phyloP scores from a whole-genome alignment of 2,113 vertebrate genomes.

The Ariopsis seemanni region DNA sequence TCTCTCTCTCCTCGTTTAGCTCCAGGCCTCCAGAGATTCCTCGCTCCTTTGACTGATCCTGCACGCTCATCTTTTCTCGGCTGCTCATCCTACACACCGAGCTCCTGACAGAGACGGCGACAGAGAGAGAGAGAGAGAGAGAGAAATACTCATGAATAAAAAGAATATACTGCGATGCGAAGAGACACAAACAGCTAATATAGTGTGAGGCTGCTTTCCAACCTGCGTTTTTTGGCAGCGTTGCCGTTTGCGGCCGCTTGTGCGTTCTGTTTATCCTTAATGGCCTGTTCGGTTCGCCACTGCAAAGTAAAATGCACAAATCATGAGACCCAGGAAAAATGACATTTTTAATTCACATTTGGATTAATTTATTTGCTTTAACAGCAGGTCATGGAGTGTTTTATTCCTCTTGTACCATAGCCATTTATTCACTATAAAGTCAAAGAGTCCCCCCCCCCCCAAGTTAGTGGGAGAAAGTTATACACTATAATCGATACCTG shows the following conservation, averaged over 20 bases:
- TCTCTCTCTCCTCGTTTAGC: constrained; percentile 75
- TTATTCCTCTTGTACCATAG: not conserved
- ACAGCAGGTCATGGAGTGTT: not conserved
- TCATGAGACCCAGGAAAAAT: not conserved
- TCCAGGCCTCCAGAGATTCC: constrained; percentile 75
- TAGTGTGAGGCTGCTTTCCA: not conserved
- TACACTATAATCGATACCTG: not conserved
- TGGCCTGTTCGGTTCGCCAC: constrained; percentile 72
- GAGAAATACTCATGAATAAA: not conserved
- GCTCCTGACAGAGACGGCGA: constrained; percentile 66
- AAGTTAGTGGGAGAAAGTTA: no score
- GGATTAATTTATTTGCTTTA: not conserved
- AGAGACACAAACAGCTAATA: not conserved
- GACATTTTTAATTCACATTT: not conserved
- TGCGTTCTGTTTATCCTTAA: constrained; percentile 66
- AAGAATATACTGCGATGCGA: not conserved
- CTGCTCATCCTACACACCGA: constrained; percentile 91
- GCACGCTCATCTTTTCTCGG: constrained; percentile 84
- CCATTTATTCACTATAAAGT: not conserved
- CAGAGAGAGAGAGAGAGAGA: not conserved
- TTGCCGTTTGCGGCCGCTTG: constrained; percentile 58
- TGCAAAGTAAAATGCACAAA: constrained; percentile 41
- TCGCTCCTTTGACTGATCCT: constrained; percentile 87
- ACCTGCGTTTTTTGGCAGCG: constrained; percentile 68
- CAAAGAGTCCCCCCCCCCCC: no score